A percentile compares a stretch with the other conserved stretches of the same genome.
Evolutionary conservation across 2,888 invertebrate genomes (phyloP).

Genomic region (Hartigia nigra): DNA sequence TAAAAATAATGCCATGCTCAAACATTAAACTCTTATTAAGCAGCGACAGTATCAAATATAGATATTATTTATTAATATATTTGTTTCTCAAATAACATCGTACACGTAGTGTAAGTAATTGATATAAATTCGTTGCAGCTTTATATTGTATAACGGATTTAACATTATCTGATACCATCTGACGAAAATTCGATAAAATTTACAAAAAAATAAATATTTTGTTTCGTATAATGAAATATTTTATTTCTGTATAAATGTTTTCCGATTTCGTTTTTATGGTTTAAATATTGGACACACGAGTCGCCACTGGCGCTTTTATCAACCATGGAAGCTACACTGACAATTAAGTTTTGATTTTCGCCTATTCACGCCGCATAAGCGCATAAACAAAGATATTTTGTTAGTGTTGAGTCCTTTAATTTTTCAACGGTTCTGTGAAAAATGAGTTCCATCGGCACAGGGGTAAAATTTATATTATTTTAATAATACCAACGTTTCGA

Average conservation of each 20-base stretch:
- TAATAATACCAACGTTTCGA: conserved; percentile 23
- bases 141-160: not conserved
- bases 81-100: not conserved
- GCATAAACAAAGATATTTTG: conserved; percentile 22
- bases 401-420: conserved; percentile 14
- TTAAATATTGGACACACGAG: not conserved
- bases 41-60: not conserved
- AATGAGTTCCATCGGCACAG: conserved; percentile 97
- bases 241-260: not conserved
- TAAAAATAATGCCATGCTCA: not conserved
- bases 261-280: not conserved
- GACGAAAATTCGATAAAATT: not conserved
- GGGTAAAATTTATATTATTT: conserved; percentile 74
- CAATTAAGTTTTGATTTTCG: conserved; percentile 50
- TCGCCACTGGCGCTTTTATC: not conserved
- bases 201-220: not conserved
- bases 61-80: not conserved
- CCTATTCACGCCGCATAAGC: conserved; percentile 52
- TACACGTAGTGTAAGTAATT: not conserved
- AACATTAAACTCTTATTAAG: not conserved
- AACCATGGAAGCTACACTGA: conserved; percentile 25
- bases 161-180: not conserved
- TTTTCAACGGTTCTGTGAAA: conserved; percentile 44
- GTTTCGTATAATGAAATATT: not conserved
- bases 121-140: not conserved